A percentile compares a stretch with the other conserved stretches of the same genome.
Conservation (phyloP, 1,140 invertebrate species). For the Solenopsis invicta region DNA sequence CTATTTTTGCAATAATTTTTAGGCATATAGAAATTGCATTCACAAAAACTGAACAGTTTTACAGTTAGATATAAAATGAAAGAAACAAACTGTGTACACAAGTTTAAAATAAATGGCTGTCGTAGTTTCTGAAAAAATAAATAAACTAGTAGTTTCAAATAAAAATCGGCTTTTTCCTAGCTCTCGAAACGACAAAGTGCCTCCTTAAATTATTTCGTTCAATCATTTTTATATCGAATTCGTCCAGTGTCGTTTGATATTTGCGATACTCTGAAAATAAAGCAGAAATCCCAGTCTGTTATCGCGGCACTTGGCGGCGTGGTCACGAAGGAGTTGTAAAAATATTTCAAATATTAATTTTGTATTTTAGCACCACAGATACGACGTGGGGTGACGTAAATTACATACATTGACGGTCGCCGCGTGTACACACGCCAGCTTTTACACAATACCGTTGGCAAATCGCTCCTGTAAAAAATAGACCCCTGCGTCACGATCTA, state of each 20-base stretch:
- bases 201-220: not conserved
- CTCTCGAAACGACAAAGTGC: too few species aligned
- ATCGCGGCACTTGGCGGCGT: not conserved
- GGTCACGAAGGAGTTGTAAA: not conserved
- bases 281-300: not conserved
- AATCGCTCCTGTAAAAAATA: slow-evolving; percentile 47
- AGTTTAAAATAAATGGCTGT: too few species aligned
- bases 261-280: not conserved
- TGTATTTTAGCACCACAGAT: not conserved
- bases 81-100: too few species aligned
- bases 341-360: slow-evolving; percentile 18
- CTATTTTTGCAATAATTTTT: too few species aligned
- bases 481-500: slow-evolving; percentile 43
- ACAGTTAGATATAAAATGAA: too few species aligned
- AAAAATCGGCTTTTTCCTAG: too few species aligned
- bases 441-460: not conserved
- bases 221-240: not conserved
- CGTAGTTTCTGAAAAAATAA: too few species aligned
- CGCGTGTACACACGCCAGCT: not conserved
- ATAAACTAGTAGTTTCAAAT: too few species aligned
- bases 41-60: too few species aligned
- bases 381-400: slow-evolving; percentile 1
- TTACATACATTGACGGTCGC: not conserved
- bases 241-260: not conserved
- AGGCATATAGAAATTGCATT: too few species aligned